These are phyloP conservation scores for Sebastes aleutianus DNA, from an alignment of 2,797 vertebrate species.

Conservation along the genomic window DNA sequence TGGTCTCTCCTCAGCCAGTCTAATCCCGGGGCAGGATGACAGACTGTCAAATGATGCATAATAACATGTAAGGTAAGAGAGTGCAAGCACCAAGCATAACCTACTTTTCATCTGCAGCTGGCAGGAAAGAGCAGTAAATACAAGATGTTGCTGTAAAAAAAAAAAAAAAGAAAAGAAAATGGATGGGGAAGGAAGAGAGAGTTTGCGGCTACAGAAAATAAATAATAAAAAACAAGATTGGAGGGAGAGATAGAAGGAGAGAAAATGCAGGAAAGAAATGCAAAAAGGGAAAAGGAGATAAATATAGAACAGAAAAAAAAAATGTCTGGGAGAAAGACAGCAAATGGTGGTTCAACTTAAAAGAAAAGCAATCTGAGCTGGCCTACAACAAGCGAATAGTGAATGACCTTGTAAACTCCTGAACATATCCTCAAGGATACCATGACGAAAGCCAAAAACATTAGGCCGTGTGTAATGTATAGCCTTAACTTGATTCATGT, in stretches of 20 bases:
- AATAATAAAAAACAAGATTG: background rate
- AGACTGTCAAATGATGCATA: slow-evolving; percentile 62
- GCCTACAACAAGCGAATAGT: background rate
- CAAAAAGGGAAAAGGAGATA: background rate
- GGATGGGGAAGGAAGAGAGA: background rate
- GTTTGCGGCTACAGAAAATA: slow-evolving; percentile 11
- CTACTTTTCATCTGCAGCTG: slow-evolving; percentile 50
- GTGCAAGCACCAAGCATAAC: slow-evolving; percentile 36
- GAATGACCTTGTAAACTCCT: background rate
- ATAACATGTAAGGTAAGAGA: slow-evolving; percentile 42
- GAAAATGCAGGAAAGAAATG: background rate
- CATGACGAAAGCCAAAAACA: background rate
- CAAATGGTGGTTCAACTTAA: background rate
- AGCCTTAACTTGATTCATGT: background rate
- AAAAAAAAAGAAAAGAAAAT: background rate
- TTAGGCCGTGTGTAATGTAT: background rate
- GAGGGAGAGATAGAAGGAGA: background rate
- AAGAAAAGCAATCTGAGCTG: background rate
- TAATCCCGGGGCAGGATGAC: slow-evolving; percentile 53
- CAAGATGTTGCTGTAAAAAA: background rate
- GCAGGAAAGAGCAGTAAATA: slow-evolving; percentile 30
- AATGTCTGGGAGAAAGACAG: background rate
- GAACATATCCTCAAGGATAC: background rate
- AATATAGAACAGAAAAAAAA: background rate
- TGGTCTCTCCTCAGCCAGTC: slow-evolving; percentile 27